Evolutionary conservation across 1,140 invertebrate genomes (phyloP).

Genomic region (Drosophila fuyamai): DNA sequence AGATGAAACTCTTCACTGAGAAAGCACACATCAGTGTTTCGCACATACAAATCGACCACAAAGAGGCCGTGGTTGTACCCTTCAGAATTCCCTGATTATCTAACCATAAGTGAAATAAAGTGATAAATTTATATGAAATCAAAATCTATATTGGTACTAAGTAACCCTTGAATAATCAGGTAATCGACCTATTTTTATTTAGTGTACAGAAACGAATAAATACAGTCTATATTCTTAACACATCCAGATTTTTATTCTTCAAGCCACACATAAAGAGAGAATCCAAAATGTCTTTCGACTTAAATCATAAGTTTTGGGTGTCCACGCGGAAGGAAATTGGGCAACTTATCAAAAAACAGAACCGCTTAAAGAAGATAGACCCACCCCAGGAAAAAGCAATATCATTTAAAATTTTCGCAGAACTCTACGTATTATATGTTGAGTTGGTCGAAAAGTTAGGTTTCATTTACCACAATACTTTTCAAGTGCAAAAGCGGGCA

Average conservation of each 20-base stretch:
- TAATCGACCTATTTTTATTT: slow-evolving; percentile 50
- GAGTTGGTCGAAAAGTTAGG: slow-evolving; percentile 72
- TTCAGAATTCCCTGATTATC: slow-evolving; percentile 86
- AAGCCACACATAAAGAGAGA: not conserved
- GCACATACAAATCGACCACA: slow-evolving; percentile 91
- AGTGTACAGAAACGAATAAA: slow-evolving; percentile 50
- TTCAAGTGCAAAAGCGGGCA: slow-evolving; percentile 88
- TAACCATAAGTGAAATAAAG: slow-evolving; percentile 21
- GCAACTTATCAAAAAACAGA: slow-evolving; percentile 67
- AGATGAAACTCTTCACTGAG: slow-evolving; percentile 87
- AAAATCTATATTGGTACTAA: slow-evolving; percentile 48
- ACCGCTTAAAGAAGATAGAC: slow-evolving; percentile 51
- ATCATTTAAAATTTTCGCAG: slow-evolving; percentile 72
- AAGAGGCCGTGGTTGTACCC: slow-evolving; percentile 91
- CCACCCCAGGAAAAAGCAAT: slow-evolving; percentile 56
- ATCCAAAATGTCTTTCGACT: slow-evolving; percentile 64
- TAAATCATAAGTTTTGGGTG: slow-evolving; percentile 74
- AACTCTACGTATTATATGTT: slow-evolving; percentile 74
- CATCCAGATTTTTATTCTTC: slow-evolving; percentile 6
- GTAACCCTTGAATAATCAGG: slow-evolving; percentile 45
- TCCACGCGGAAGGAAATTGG: slow-evolving; percentile 59
- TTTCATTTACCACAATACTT: slow-evolving; percentile 87
- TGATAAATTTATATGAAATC: slow-evolving; percentile 36
- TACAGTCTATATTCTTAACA: slow-evolving; percentile 30
- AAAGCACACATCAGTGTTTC: slow-evolving; percentile 87